phyloP scores from a whole-genome alignment of 2,888 invertebrate species.

The Yponomeuta cagnagella region DNA sequence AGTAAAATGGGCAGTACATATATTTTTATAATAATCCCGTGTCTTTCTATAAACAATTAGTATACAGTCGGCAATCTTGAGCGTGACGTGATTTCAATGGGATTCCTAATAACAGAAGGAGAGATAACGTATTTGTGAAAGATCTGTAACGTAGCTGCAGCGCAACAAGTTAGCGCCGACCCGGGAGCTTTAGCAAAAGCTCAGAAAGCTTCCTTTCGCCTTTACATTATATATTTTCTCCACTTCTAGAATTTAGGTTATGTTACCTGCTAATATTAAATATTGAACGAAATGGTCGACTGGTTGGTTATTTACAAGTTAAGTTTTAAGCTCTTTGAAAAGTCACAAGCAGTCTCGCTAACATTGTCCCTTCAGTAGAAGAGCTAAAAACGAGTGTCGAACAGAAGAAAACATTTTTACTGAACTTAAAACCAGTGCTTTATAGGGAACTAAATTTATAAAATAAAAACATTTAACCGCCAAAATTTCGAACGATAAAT shows the following conservation, averaged over 20 bases:
- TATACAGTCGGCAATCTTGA: no score
- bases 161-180: slow-evolving; percentile 14
- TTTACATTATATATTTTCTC: neutral
- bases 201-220: slow-evolving; percentile 1
- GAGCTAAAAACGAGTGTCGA: no score
- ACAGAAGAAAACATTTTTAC: no score
- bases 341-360: no score
- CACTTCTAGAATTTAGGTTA: neutral
- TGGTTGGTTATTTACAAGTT: neutral
- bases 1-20: no score
- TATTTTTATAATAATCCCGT: no score
- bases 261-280: neutral
- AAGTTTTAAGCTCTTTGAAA: neutral
- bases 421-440: no score
- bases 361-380: no score
- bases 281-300: neutral
- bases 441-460: neutral
- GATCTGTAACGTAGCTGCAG: slow-evolving; percentile 7
- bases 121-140: neutral
- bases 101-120: no score
- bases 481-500: neutral
- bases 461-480: neutral
- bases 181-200: slow-evolving; percentile 1
- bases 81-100: no score
- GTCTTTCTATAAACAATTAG: no score